Evolutionary conservation across 1,140 invertebrate genomes (phyloP), one percentile per base, ranked within the genome.

Genomic region (Holotrichia oblita): DNA sequence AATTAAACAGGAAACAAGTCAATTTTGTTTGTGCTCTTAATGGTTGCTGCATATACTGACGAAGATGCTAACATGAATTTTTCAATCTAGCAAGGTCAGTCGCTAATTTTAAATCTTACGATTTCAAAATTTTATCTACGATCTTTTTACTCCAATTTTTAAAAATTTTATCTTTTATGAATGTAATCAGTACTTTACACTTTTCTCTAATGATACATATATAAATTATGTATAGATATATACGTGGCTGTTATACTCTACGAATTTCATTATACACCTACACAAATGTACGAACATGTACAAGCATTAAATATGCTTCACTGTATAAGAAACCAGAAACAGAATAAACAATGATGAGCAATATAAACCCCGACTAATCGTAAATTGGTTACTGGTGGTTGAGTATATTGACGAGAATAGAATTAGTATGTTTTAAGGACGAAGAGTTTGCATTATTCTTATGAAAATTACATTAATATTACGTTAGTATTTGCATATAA

Each of bases 1-100:
- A 64, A 48, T n/a, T 3, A 9, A 55, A 34, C 20, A 20, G 40
- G 40, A 69, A 81, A 41, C 77, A 77, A 81, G 80, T 81, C 80
- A 81, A 81, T 81, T 81, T 81, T 79, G 41, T 77, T 79, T 79
- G 80, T 81, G 80, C 80, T 81, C 80, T 81, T 81, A 79, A 27
- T 3, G 27, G 24, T 22, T 22, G 61, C 22, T 27, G 22, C 61
- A 24, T 69, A 3, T 14, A 27, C 61, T 7, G 61, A 27, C 27
- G 7, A 22, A 69, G 61, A 27, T 69, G 61, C 61, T 69, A 69
- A 69, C 22, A 7, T 27, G 61, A 69, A 69, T 69, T 69, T 27
- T 69, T 22, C 14, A 61, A 8, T 61, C 59, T 61, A 61, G 59
- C 59, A 61, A 61, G n/a, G n/a, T 61, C 12, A 20, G 59, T 22